Evolutionary conservation across 2,888 invertebrate genomes (phyloP).

Genomic region (Mythimna vitellina): DNA sequence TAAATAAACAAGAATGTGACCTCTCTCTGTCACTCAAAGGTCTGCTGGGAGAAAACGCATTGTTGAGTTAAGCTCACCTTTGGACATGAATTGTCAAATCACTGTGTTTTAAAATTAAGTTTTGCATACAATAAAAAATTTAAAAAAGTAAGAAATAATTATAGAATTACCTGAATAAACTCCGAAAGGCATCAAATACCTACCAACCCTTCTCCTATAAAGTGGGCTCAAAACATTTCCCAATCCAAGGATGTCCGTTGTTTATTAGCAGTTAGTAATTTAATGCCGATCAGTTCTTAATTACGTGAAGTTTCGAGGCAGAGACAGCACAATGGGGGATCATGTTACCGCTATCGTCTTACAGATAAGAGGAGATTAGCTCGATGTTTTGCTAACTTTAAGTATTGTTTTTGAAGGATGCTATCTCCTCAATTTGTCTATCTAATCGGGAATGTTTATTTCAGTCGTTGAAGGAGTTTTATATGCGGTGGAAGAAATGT

Average conservation of each 20-base stretch:
- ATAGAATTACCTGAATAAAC: not conserved
- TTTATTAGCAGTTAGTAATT: slow-evolving; percentile 76
- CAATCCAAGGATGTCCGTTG: slow-evolving; percentile 56
- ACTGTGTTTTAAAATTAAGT: too few relatives aligned
- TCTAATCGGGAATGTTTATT: slow-evolving; percentile 56
- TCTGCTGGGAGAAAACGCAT: too few relatives aligned
- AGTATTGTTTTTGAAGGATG: slow-evolving; percentile 51
- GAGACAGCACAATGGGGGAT: slow-evolving; percentile 85
- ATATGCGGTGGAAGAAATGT: not conserved
- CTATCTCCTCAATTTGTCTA: slow-evolving; percentile 55
- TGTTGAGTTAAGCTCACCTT: too few relatives aligned
- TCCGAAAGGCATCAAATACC: not conserved
- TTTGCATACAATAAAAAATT: too few relatives aligned
- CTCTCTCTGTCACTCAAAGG: too few relatives aligned
- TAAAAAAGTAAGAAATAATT: too few relatives aligned
- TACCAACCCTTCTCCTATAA: slow-evolving; percentile 29
- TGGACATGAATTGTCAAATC: too few relatives aligned
- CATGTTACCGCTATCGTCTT: slow-evolving; percentile 80
- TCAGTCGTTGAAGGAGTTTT: slow-evolving; percentile 15
- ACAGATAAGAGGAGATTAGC: slow-evolving; percentile 76
- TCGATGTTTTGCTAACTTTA: slow-evolving; percentile 63
- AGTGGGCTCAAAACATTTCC: slow-evolving; percentile 53
- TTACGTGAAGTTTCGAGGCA: slow-evolving; percentile 73
- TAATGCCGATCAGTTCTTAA: slow-evolving; percentile 80
- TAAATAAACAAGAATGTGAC: too few relatives aligned